Evolutionary conservation across 2,797 vertebrate genomes (phyloP).

Genomic region (Leptodactylus fallax): DNA sequence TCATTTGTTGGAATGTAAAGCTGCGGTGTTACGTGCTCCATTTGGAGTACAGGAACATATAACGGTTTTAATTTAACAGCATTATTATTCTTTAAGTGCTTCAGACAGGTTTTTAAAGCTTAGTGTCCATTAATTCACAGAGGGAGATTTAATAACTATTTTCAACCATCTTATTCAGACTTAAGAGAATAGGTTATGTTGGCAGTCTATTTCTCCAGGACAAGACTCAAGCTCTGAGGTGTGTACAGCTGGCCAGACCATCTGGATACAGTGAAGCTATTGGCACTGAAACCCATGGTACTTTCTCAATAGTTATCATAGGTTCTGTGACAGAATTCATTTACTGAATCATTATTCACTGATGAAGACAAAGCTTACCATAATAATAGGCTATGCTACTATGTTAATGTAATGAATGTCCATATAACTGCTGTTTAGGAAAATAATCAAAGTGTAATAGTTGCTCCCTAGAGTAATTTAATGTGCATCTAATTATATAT

Average conservation of each 20-base stretch:
- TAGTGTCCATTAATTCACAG: constrained; percentile 44
- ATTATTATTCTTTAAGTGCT: constrained; percentile 40
- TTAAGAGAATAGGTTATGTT: constrained; percentile 21
- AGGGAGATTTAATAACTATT: constrained; percentile 41
- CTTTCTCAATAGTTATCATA: constrained; percentile 14
- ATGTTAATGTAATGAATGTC: neutral
- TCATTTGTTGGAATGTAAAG: constrained; percentile 63
- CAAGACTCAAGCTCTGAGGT: constrained; percentile 28
- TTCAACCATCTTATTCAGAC: constrained; percentile 19
- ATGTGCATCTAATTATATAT: neutral
- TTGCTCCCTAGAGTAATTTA: neutral
- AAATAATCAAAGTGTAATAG: neutral
- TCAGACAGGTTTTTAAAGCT: constrained; percentile 28
- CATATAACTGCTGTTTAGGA: no score
- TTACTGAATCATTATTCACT: neutral
- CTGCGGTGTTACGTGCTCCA: neutral
- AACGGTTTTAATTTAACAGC: constrained; percentile 29
- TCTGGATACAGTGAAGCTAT: constrained; percentile 20
- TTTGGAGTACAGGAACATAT: constrained; percentile 23
- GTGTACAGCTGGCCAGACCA: constrained; percentile 48
- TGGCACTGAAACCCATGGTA: constrained; percentile 8
- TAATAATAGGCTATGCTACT: neutral
- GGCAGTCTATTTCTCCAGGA: constrained; percentile 26
- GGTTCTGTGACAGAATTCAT: neutral
- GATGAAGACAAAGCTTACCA: neutral